Base-by-base conservation (phyloP, 2,113 vertebrate genomes). In the Anarrhichthys ocellatus region DNA sequence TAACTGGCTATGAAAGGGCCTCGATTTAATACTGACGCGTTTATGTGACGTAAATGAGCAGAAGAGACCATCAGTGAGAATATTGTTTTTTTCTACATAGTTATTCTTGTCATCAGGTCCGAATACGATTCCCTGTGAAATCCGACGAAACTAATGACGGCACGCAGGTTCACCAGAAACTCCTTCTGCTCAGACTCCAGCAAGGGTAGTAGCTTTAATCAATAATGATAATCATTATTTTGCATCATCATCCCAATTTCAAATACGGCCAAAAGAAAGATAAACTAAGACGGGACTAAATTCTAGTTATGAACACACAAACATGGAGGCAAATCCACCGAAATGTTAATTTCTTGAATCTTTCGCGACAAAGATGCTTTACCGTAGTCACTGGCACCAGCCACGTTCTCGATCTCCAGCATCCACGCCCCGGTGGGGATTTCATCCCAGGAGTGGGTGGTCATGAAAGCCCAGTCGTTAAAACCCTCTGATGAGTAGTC, bases 391-490 rank as follows among this genome's bases (percentile, higher is more conserved):
- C 96, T 99, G 90, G 96, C 96, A 9, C 96, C 97, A 0, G 95
- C 97, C 82, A 96, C 96, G 70, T 99, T 99, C 89, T 99, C 97
- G 0, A 99, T 97, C 93, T 98, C 98, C 81, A 99, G 95, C 29
- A 92, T 95, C 98, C 98, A 99, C 14, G 95, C 93, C 17, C 98
- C 98, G 0, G 86, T 89, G 1, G 98, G 97, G 68, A 97, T 95
- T 90, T 99, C 98, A 0, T 99, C 98, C 98, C 98, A 99, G 0
- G 97, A 97, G 84, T 99, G 98, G 0, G 98, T 99, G 0, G 96
- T 99, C 98, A 99, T 99, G 91, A 99, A 99, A 59, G 98, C 98
- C 98, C 98, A 99, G 93, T 99, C 98, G 0, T 96, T 99, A 89
- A 99, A 99, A 66, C 98, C 98, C 1, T 99, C 98, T 0, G 97